Evolutionary conservation across 2,888 invertebrate genomes (phyloP), one percentile per base, ranked within the genome.

Genomic region (Autographa gamma): DNA sequence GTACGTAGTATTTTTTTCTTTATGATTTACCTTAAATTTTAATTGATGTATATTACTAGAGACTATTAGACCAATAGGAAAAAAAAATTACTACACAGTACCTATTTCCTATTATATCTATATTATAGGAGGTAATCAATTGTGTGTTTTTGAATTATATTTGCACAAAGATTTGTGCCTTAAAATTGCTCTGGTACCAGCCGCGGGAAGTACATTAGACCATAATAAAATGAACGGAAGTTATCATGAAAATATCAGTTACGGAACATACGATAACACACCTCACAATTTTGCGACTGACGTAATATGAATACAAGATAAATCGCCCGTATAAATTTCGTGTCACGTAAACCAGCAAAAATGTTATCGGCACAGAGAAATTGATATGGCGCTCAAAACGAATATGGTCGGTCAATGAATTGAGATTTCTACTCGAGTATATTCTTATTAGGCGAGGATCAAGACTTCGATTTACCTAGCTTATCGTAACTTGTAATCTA

Each of bases 271-370:
- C 85, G 93, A 93, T 94, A 95, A 92, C 90, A 90, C 90, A 93
- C 92, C 92, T 92, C 91, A 89, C 92, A 93, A 93, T 93, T 93
- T 92, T 87, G 89, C 90, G 87, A 89, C 90, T 92, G 91, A 91
- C 90, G 90, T 91, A 92, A 94, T 93, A 92, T 92, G 94, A 94
- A 93, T 93, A 91, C 90, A 90, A 92, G 94, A 95, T 93, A 94
- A 94, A 95, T 95, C 92, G 91, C 88, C 90, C 91, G 92, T 92
- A 95, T 94, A 93, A 95, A 95, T 95, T 94, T 92, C 93, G 87
- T 85, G 94, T 95, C 95, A 95, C 94, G 94, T 94, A 93, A 90
- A 91, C 92, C 88, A 89, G 91, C 91, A 95, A 94, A 94, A 95
- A 94, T 93, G 91, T 93, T 94, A 94, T 95, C 94, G 91, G 90